Evolutionary conservation across 2,113 vertebrate species (phyloP).

Genomic region (Entomyzon cyanotis): DNA sequence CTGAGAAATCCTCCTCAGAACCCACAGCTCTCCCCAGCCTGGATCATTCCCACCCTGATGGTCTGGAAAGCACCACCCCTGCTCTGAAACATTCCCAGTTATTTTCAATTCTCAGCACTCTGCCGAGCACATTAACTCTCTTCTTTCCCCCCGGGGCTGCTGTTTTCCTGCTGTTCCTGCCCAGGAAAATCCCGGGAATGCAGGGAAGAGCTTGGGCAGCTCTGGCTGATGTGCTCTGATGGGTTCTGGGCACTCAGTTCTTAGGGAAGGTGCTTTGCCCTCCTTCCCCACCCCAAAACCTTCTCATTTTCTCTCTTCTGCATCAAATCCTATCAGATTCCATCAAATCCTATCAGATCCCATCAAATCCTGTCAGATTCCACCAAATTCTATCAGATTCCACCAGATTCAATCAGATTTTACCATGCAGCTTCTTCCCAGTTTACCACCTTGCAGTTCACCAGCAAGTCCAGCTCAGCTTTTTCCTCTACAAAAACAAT

Average conservation of each 20-base stretch:
- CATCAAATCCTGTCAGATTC: background rate
- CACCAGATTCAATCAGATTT: background rate
- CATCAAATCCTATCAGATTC: background rate
- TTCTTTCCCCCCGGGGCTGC: background rate
- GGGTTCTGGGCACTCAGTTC: background rate
- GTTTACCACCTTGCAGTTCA: background rate
- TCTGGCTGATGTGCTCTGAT: background rate
- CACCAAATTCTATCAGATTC: no score
- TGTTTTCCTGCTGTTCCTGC: background rate
- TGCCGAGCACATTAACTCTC: background rate
- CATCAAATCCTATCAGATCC: background rate
- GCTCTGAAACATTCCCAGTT: background rate
- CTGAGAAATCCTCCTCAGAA: background rate
- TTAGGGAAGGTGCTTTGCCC: fast-evolving
- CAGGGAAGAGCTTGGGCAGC: background rate
- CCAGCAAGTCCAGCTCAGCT: background rate
- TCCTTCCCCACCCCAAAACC: background rate
- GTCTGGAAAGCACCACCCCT: background rate
- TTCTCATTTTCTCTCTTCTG: background rate
- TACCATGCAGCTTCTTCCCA: background rate
- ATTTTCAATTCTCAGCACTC: no score
- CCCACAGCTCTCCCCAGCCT: background rate
- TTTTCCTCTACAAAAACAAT: background rate
- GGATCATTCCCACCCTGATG: background rate
- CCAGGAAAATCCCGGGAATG: background rate